Evolutionary conservation across 2,797 vertebrate species (phyloP).

Genomic region (Pantherophis alleghaniensis): DNA sequence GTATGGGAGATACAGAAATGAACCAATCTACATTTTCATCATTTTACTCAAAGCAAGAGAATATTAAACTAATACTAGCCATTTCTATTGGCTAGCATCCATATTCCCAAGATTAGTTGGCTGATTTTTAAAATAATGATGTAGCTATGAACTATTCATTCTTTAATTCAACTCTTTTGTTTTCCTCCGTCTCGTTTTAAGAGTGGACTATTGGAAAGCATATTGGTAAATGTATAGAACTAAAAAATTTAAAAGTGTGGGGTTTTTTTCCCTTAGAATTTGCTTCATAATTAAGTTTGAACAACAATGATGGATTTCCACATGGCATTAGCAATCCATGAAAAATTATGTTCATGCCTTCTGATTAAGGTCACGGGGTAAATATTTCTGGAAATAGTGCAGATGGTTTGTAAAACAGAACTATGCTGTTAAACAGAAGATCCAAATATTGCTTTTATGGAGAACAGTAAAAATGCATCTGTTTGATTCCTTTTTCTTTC

Average conservation of each 20-base stretch:
- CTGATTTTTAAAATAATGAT: constrained; percentile 38
- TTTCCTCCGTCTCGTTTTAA: constrained; percentile 19
- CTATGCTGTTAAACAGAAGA: constrained; percentile 56
- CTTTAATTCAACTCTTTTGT: constrained; percentile 15
- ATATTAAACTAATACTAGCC: constrained; percentile 24
- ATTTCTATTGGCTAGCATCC: constrained; percentile 32
- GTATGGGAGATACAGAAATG: constrained; percentile 15
- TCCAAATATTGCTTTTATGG: constrained; percentile 26
- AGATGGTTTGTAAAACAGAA: constrained; percentile 48
- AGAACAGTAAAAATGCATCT: constrained; percentile 48
- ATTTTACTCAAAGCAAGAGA: background rate
- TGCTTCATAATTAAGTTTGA: constrained; percentile 13
- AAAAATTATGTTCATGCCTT: background rate
- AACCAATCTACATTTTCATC: background rate
- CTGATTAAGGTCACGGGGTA: background rate
- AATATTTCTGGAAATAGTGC: constrained; percentile 34
- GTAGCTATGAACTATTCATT: constrained; percentile 29
- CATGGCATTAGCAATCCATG: constrained; percentile 18
- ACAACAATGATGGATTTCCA: background rate
- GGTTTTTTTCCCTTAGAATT: background rate
- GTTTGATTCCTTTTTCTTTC: constrained; percentile 19
- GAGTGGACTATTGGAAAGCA: constrained; percentile 19
- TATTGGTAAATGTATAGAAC: background rate
- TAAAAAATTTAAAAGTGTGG: background rate
- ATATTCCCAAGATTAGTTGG: constrained; percentile 28